phyloP scores from a whole-genome alignment of 2,113 vertebrate genomes.

The Rhodinocichla rosea region DNA sequence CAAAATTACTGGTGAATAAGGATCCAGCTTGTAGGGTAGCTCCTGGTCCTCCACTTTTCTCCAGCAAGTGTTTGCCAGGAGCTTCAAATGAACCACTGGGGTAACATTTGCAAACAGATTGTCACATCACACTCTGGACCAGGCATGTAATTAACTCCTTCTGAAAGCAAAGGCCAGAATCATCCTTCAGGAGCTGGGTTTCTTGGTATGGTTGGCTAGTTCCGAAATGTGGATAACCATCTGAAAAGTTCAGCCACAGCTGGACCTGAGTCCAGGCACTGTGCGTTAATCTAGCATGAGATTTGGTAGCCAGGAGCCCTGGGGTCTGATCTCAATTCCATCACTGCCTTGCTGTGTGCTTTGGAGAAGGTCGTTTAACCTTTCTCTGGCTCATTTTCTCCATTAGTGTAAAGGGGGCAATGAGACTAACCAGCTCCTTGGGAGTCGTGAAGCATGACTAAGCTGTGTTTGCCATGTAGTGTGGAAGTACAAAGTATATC shows the following conservation, averaged over 20 bases:
- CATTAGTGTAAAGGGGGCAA: background rate
- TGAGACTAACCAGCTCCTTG: constrained; percentile 5
- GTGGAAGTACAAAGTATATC: background rate
- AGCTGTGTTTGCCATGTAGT: constrained; percentile 4
- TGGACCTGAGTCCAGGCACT: background rate
- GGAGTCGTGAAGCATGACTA: background rate
- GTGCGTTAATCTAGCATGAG: constrained; percentile 17
- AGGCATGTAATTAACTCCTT: background rate
- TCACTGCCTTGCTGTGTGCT: constrained; percentile 22
- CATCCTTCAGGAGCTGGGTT: background rate
- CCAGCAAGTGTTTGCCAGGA: background rate
- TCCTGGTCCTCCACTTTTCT: background rate
- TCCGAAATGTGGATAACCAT: background rate
- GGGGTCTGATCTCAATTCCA: background rate
- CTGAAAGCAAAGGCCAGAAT: background rate
- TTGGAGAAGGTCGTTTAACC: constrained; percentile 36
- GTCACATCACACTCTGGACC: background rate
- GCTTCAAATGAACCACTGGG: background rate
- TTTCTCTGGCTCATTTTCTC: constrained; percentile 40
- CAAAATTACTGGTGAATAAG: background rate
- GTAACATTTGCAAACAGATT: background rate
- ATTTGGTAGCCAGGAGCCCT: constrained; percentile 18
- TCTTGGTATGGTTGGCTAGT: background rate
- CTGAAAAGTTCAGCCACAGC: constrained; percentile 41
- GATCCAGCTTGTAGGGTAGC: background rate